phyloP scores from a whole-genome alignment of 2,797 vertebrate genomes.

The Coilia nasus region DNA sequence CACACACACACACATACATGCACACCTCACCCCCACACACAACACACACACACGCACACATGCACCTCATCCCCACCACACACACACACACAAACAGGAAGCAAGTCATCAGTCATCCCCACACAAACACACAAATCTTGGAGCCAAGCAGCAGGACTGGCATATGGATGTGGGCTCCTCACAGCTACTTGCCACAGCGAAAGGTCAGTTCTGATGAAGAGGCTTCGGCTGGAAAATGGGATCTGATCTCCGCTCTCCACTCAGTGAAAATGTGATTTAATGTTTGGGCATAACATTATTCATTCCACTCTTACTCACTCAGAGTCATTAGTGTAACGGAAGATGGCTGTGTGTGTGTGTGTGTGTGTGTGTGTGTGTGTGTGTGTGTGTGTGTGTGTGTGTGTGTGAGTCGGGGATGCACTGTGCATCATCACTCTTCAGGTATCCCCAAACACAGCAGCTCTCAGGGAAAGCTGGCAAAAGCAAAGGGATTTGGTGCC shows the following conservation, averaged over 20 bases:
- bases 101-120: background rate
- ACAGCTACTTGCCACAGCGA: background rate
- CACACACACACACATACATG: background rate
- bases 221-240: background rate
- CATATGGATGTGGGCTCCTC: background rate
- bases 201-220: slow-evolving; percentile 14
- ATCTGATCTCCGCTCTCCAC: background rate
- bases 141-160: background rate
- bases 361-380: slow-evolving; percentile 29
- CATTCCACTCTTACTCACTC: background rate
- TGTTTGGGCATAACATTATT: background rate
- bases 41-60: background rate
- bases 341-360: background rate
- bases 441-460: slow-evolving; percentile 1
- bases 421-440: background rate
- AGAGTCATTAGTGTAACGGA: background rate
- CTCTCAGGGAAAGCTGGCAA: background rate
- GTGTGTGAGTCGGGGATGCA: slow-evolving; percentile 33
- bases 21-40: background rate
- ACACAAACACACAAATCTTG: background rate
- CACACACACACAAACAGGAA: background rate
- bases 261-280: slow-evolving; percentile 18
- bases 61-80: no score
- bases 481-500: background rate
- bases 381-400: slow-evolving; percentile 51